Conservation (phyloP, 2,797 vertebrate genomes). For the Sebastes matsubarae region DNA sequence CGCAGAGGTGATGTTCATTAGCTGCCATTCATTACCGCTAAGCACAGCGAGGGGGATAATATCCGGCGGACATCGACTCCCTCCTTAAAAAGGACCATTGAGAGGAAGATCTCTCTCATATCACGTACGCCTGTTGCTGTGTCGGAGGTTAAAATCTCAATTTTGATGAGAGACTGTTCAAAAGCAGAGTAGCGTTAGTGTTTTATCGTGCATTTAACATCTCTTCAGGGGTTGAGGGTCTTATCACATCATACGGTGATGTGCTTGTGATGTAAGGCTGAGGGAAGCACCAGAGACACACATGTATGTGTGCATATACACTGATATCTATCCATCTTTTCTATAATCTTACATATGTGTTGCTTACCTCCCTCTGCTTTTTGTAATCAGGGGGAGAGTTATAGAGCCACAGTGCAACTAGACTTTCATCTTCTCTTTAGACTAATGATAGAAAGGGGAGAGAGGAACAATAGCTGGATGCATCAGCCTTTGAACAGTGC, state of each 20-base stretch:
- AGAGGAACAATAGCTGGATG: slow-evolving; percentile 51
- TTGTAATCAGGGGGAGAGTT: slow-evolving; percentile 9
- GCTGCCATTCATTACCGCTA: slow-evolving; percentile 65
- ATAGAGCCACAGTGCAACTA: slow-evolving; percentile 21
- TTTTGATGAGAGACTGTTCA: slow-evolving; percentile 49
- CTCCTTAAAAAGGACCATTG: slow-evolving; percentile 34
- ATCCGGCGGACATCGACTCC: slow-evolving; percentile 50
- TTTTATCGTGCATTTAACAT: slow-evolving; percentile 47
- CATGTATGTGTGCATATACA: background rate
- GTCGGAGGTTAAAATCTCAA: slow-evolving; percentile 57
- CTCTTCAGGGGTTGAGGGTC: slow-evolving; percentile 10
- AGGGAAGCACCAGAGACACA: background rate
- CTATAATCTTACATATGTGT: background rate
- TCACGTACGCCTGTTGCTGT: slow-evolving; percentile 20
- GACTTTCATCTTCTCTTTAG: slow-evolving; percentile 61
- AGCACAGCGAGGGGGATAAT: slow-evolving; percentile 68
- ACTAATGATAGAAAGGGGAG: slow-evolving; percentile 54
- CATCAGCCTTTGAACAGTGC: slow-evolving; percentile 61
- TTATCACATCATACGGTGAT: slow-evolving; percentile 22
- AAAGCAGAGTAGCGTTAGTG: slow-evolving; percentile 21
- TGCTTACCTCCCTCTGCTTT: slow-evolving; percentile 23
- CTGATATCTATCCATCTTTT: background rate
- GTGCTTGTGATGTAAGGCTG: slow-evolving; percentile 17
- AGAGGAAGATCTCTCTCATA: slow-evolving; percentile 40
- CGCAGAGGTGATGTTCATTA: slow-evolving; percentile 65